Base-by-base conservation (phyloP, 2,113 vertebrate genomes). In the Nanger granti region DNA sequence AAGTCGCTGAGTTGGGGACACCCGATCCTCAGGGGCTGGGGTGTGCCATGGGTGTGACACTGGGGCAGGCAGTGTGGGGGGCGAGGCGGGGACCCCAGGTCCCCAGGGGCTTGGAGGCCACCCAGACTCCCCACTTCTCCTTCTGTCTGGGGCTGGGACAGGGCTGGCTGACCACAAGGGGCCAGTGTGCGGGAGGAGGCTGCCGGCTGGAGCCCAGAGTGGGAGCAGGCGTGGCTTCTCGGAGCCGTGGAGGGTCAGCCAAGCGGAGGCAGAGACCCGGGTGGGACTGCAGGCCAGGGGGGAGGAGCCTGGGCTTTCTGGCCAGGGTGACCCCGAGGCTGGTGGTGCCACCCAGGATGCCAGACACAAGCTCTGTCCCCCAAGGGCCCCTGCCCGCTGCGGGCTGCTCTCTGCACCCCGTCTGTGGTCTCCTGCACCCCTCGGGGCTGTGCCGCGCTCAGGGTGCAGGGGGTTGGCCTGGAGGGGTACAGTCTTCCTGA, bases 1-100 rank as follows among this genome's bases (percentile, higher is more conserved):
- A 37, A 84, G 83, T 47, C 26, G 98, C 98, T 97, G 98, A 97
- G 94, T 1, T 87, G 91, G 95, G 92, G 97, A 97, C 95, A 98
- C 92, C 44, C 0, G 97, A 98, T 97, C 98, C 96, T 66, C 49
- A 17, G 44, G 59, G 85, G 93, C 54, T 6, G 62, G 89, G 64
- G n/a, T 28, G 26, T 73, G 31, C 69, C 73, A 2, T 2, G 59
- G 83, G 55, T n/a, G 90, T 37, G 93, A 44, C n/a, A 0, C 66
- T 28, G 57, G 29, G 64, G 47, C 57, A 62, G 34, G 44, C 13
- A 26, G 9, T 20, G 34, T 9, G 1, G 84, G 66, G 76, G 93
- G 57, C 6, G 3, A 84, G 59, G 37, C 17, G 1, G 84, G 49
- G 31, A 12, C 41, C 62, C 76, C 85, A 17, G 87, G 28, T 29